These are phyloP conservation scores for Amphimallon solstitiale DNA, from an alignment of 2,888 invertebrate genomes.

Conservation along the genomic window DNA sequence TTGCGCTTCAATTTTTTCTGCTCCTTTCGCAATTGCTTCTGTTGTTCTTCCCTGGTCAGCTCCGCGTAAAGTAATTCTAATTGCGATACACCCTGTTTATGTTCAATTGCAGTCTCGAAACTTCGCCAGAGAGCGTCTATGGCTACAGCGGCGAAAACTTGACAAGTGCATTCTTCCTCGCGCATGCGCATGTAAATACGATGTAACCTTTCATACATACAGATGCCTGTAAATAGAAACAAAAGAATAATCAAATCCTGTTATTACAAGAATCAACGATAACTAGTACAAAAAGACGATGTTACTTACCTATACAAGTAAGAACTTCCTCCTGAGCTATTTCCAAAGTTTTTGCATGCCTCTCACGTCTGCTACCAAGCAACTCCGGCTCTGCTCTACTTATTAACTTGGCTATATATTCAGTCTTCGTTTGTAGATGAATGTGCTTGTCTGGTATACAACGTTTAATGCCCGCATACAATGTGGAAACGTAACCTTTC, in stretches of 20 bases:
- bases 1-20: conserved; percentile 84
- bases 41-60: conserved; percentile 85
- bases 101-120: conserved; percentile 90
- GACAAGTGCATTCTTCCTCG: conserved; percentile 94
- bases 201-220: conserved; percentile 90
- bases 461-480: conserved; percentile 87
- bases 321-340: conserved; percentile 97
- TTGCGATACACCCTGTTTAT: conserved; percentile 84
- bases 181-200: conserved; percentile 86
- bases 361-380: conserved; percentile 86
- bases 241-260: too few species aligned
- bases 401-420: conserved; percentile 88
- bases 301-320: conserved; percentile 78
- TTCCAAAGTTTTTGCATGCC: conserved; percentile 96
- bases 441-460: conserved; percentile 89
- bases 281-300: background rate
- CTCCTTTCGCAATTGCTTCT: conserved; percentile 85
- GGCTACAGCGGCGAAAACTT: conserved; percentile 88
- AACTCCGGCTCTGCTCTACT: conserved; percentile 92
- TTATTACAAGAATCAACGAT: too few species aligned
- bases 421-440: conserved; percentile 87
- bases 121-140: conserved; percentile 88
- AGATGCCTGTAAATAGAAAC: conserved; percentile 68
- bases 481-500: conserved; percentile 86
- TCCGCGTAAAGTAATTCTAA: conserved; percentile 89